Evolutionary conservation across 2,797 vertebrate genomes (phyloP), one percentile per base, ranked within the genome.

Genomic region (Oryzias sinensis): DNA sequence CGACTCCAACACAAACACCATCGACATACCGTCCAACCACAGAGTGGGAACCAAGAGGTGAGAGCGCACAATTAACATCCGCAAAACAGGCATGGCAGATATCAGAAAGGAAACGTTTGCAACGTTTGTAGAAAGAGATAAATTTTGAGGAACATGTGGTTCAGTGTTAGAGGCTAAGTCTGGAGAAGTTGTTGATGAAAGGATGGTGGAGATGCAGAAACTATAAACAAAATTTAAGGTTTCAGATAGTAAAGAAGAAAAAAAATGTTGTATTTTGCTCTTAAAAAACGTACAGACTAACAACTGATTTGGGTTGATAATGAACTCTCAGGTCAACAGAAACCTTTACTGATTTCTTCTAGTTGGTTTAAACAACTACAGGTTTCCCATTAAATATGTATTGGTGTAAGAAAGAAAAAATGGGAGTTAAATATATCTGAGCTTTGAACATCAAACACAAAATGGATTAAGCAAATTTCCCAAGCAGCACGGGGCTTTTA

Each of bases 41-140:
- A 83, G 95, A 78, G 96, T 97, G 81, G 96, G 97, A 81, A 99
- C 97, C n/a, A 94, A 94, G 79, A 97, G 97, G 97, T 97, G 65
- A 22, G 76, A 53, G 11, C 45, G 49, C 44, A 41, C 42, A 49
- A 4, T 29, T 9, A 42, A 61, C 43, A 42, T 45, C 33, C 22
- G 47, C 14, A 59, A 25, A 70, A 62, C 33, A 56, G 42, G 57
- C 43, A 70, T 41, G 33, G 33, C 9, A 37, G 52, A 1, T 15
- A 49, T 45, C 14, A 48, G 13, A 40, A 59, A 11, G 11, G 44
- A 42, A 46, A n/a, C 22, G 42, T 25, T 40, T 46, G 43, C 14
- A 22, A 33, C 11, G 14, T 56, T 20, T 62, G 50, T 37, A 27
- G 33, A 18, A 17, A 45, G 41, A 48, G 8, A 20, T 45, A 40